Conservation (phyloP, 2,888 invertebrate genomes). For the Mamestra brassicae region DNA sequence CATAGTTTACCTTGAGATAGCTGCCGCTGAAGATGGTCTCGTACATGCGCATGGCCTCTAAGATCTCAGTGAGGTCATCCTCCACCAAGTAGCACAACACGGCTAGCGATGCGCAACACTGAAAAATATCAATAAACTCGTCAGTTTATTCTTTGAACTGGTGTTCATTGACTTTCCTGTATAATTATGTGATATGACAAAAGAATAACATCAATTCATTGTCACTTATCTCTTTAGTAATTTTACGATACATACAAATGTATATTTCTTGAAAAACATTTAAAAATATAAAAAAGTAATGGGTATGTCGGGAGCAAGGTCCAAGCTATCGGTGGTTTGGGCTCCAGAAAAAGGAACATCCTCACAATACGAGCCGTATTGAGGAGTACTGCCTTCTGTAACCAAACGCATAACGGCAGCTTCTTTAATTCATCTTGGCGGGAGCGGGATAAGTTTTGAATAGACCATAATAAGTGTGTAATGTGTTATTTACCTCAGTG, state of each 20-base stretch:
- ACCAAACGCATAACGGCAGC: too few relatives aligned
- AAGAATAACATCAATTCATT: too few relatives aligned
- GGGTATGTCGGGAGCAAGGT: too few relatives aligned
- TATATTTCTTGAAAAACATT: too few relatives aligned
- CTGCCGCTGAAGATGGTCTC: constrained; percentile 95
- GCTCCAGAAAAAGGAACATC: too few relatives aligned
- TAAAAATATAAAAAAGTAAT: too few relatives aligned
- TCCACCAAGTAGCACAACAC: constrained; percentile 95
- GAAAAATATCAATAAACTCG: constrained; percentile 66
- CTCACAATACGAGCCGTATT: too few relatives aligned
- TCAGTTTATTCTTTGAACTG: not conserved
- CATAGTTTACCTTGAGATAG: constrained; percentile 92
- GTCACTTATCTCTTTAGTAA: too few relatives aligned
- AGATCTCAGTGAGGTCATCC: constrained; percentile 94
- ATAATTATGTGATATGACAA: not conserved
- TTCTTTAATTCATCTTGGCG: not conserved
- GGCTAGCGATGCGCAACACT: constrained; percentile 97
- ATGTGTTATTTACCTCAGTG: constrained; percentile 91
- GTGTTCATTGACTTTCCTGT: not conserved
- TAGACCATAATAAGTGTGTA: not conserved
- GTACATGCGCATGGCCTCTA: constrained; percentile 94
- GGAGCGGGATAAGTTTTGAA: not conserved
- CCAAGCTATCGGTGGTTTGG: too few relatives aligned
- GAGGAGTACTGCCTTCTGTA: too few relatives aligned
- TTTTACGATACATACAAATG: too few relatives aligned